phyloP scores from a whole-genome alignment of 2,888 invertebrate genomes.

The Standfussiana lucernea region DNA sequence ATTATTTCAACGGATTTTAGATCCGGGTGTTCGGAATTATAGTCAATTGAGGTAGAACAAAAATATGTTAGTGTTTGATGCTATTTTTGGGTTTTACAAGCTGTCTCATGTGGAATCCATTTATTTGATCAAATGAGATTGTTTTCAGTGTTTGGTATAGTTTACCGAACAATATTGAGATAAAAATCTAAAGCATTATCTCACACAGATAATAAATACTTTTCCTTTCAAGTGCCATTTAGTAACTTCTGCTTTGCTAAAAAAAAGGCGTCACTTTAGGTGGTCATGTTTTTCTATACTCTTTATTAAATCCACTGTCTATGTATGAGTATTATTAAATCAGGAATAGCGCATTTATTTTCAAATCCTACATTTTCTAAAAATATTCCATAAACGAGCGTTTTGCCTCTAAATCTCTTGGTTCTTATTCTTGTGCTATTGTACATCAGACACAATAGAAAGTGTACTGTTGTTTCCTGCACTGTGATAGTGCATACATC shows the following conservation, averaged over 20 bases:
- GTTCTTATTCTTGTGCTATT: slow-evolving; percentile 11
- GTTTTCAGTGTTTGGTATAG: background rate
- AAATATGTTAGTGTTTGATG: slow-evolving; percentile 34
- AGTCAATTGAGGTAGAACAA: slow-evolving; percentile 13
- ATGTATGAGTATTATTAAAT: background rate
- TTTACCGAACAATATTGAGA: background rate
- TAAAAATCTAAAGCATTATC: background rate
- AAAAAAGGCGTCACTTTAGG: too few relatives aligned
- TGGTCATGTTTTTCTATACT: too few relatives aligned
- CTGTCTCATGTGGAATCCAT: background rate
- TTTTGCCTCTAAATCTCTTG: background rate
- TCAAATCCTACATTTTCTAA: background rate
- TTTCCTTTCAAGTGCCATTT: background rate
- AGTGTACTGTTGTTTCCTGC: background rate
- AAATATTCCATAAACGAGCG: background rate
- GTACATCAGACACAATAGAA: background rate
- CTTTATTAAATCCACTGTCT: too few relatives aligned
- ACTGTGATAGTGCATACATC: background rate
- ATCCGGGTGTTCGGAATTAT: slow-evolving; percentile 43
- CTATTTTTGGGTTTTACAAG: slow-evolving; percentile 9
- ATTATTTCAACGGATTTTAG: slow-evolving; percentile 50
- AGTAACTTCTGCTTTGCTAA: background rate
- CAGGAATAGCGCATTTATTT: background rate
- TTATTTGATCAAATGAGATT: background rate
- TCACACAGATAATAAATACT: too few relatives aligned